Evolutionary conservation across 1,140 invertebrate species (phyloP).

Genomic region (Lethocerus indicus): DNA sequence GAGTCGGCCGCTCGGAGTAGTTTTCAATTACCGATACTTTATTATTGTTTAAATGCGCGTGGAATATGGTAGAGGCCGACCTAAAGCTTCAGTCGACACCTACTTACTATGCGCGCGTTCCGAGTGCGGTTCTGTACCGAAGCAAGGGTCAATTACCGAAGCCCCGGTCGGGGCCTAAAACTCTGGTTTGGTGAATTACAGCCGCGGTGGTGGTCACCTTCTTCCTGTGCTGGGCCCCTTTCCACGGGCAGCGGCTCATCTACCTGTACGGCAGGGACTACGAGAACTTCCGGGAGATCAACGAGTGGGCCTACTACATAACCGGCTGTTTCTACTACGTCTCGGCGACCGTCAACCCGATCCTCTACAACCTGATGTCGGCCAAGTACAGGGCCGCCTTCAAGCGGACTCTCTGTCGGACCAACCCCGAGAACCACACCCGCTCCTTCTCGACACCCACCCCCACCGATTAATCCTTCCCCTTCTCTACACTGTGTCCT

Average conservation of each 20-base stretch:
- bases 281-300: constrained; percentile 42
- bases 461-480: too few species aligned
- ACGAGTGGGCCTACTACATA: constrained; percentile 62
- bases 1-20: constrained; percentile 23
- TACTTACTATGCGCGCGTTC: too few species aligned
- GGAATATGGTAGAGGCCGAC: too few species aligned
- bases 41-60: too few species aligned
- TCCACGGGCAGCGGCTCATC: constrained; percentile 77
- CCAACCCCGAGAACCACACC: too few species aligned
- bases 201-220: constrained; percentile 92
- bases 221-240: constrained; percentile 93
- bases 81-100: too few species aligned
- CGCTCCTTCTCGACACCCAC: too few species aligned
- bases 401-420: constrained; percentile 44
- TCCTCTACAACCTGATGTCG: constrained; percentile 85
- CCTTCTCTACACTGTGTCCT: too few species aligned
- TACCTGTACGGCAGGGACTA: constrained; percentile 46
- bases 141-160: too few species aligned
- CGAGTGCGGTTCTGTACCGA: too few species aligned
- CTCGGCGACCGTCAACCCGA: constrained; percentile 76
- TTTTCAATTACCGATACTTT: constrained; percentile 1
- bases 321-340: constrained; percentile 74
- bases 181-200: constrained; percentile 31
- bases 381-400: constrained; percentile 67
- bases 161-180: too few species aligned